A percentile compares a stretch with the other conserved stretches of the same genome.
These are phyloP conservation scores for Chiloscyllium plagiosum DNA, from an alignment of 2,113 vertebrate species.

Conservation along the genomic window DNA sequence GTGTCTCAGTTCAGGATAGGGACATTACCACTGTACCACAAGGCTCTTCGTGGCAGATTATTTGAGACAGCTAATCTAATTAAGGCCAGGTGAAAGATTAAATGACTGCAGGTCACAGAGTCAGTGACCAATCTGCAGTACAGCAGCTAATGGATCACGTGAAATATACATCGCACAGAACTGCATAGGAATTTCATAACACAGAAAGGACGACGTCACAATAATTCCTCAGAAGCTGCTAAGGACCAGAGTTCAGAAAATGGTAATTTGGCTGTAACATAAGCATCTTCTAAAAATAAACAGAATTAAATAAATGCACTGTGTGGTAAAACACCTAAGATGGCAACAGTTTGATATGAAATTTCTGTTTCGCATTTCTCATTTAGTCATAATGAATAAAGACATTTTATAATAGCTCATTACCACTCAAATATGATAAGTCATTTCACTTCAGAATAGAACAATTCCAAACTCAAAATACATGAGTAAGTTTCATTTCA, in stretches of 20 bases:
- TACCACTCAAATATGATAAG: not conserved
- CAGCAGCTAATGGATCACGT: not conserved
- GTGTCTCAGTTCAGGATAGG: no score
- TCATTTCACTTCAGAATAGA: not conserved
- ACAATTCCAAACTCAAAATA: not conserved
- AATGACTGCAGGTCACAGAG: not conserved
- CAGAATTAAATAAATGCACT: not conserved
- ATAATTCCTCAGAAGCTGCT: not conserved
- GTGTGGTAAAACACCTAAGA: not conserved
- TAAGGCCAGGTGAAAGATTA: not conserved
- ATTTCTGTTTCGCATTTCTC: not conserved
- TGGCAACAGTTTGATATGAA: not conserved
- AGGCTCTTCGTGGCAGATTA: not conserved
- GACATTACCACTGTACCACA: no score
- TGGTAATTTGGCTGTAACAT: not conserved
- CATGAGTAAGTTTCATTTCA: not conserved
- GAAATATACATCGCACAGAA: not conserved
- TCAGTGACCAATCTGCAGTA: not conserved
- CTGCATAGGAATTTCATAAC: not conserved
- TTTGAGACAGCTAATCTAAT: not conserved
- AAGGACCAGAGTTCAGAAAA: not conserved
- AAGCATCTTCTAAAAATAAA: not conserved
- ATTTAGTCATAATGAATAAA: not conserved
- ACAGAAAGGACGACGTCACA: not conserved
- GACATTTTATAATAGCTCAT: not conserved